A percentile compares a stretch with the other conserved stretches of the same genome.
Evolutionary conservation across 2,113 vertebrate genomes (phyloP).

Genomic region (Petaurus breviceps): DNA sequence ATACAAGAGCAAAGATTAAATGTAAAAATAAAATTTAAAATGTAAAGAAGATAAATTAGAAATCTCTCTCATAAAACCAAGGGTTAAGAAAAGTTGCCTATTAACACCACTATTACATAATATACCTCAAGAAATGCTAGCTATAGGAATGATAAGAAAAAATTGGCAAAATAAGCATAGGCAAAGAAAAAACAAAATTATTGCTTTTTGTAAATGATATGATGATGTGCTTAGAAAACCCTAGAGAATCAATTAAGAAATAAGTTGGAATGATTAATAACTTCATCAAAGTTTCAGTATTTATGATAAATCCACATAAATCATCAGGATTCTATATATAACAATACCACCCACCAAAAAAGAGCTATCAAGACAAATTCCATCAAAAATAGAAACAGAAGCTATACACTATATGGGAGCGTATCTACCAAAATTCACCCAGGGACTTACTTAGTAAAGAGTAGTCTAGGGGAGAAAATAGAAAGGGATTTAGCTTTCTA

Average conservation of each 20-base stretch:
- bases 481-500: slow-evolving; percentile 1
- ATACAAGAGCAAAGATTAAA: background rate
- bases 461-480: slow-evolving; percentile 35
- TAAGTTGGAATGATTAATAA: background rate
- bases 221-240: background rate
- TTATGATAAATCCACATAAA: background rate
- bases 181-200: background rate
- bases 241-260: background rate
- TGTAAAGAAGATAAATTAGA: background rate
- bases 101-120: background rate
- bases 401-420: background rate
- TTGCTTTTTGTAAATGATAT: background rate
- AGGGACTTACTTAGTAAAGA: slow-evolving; percentile 8
- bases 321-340: background rate
- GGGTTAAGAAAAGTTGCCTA: background rate
- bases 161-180: background rate
- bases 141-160: background rate
- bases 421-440: background rate
- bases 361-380: background rate
- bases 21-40: background rate
- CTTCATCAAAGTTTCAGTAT: background rate
- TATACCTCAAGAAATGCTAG: background rate
- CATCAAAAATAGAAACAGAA: background rate
- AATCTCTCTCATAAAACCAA: background rate
- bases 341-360: background rate